Percentiles rank a stretch among this genome's conserved stretches.
These are phyloP conservation scores for Lasioglossum zephyrum DNA, from an alignment of 2,888 invertebrate genomes.

Conservation along the genomic window DNA sequence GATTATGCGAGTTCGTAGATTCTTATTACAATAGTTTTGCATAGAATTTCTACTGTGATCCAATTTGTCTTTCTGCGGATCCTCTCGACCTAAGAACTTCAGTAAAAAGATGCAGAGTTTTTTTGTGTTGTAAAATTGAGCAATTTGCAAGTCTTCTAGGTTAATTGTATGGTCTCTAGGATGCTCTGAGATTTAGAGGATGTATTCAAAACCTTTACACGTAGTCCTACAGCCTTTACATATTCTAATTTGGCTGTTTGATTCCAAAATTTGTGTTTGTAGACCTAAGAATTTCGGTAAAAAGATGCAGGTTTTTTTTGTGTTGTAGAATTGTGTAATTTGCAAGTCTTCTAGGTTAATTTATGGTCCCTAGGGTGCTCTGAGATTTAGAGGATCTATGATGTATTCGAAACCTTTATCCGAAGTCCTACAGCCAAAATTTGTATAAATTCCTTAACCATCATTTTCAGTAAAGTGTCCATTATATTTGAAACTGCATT, in stretches of 20 bases:
- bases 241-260: background rate
- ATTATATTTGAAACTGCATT: background rate
- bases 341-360: too few species aligned
- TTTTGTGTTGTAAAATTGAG: background rate
- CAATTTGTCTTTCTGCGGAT: background rate
- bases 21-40: background rate
- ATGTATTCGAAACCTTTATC: background rate
- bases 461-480: background rate
- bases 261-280: background rate
- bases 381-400: background rate
- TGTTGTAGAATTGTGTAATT: background rate
- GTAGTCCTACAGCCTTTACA: background rate
- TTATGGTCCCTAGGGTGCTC: too few species aligned
- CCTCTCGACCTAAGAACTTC: background rate
- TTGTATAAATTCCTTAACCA: background rate
- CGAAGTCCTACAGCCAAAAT: background rate
- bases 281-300: background rate
- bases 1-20: background rate
- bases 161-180: too few species aligned
- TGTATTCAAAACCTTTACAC: background rate
- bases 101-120: background rate
- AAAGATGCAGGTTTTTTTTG: background rate
- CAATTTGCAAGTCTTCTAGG: too few species aligned
- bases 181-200: background rate
- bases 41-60: background rate